Percentiles rank a stretch among this genome's conserved stretches.
phyloP scores from a whole-genome alignment of 2,797 vertebrate genomes.

The Myripristis jacobus region DNA sequence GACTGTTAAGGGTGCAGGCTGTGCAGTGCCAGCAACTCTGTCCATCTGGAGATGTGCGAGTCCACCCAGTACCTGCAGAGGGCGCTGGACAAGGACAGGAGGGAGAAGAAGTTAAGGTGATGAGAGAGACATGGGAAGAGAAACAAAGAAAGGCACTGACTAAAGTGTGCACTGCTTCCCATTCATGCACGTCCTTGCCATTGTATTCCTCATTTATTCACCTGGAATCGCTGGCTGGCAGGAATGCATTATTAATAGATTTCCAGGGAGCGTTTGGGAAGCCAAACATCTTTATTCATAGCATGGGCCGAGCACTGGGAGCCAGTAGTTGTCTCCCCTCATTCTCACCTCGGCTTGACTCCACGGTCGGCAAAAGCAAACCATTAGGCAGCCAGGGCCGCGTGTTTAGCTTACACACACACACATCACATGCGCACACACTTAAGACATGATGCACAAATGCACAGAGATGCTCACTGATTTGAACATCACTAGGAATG shows the following conservation, averaged over 20 bases:
- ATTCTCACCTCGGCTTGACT: slow-evolving; percentile 15
- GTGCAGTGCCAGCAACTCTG: slow-evolving; percentile 17
- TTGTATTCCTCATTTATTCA: slow-evolving; percentile 54
- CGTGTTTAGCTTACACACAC: slow-evolving; percentile 1
- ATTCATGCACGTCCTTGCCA: slow-evolving; percentile 7
- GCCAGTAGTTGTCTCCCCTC: slow-evolving; percentile 46
- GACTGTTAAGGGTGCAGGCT: slow-evolving; percentile 19
- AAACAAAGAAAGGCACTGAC: background rate
- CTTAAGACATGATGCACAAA: slow-evolving; percentile 22
- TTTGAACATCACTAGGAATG: slow-evolving; percentile 48
- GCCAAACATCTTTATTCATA: slow-evolving; percentile 80
- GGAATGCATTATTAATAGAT: slow-evolving; percentile 77
- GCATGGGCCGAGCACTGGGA: slow-evolving; percentile 37
- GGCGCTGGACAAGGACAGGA: background rate
- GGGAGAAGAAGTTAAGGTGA: background rate
- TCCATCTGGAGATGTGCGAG: slow-evolving; percentile 15
- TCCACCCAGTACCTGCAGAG: slow-evolving; percentile 14
- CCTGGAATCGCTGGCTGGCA: slow-evolving; percentile 31
- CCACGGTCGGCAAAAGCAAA: slow-evolving; percentile 15
- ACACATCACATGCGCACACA: background rate
- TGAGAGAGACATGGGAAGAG: slow-evolving; percentile 4
- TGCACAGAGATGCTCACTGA: slow-evolving; percentile 23
- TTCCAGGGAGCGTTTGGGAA: slow-evolving; percentile 62
- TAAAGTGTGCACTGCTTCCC: slow-evolving; percentile 10
- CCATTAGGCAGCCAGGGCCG: background rate